These are phyloP conservation scores for Drosophila greeni DNA, from an alignment of 2,888 invertebrate genomes.

Conservation along the genomic window DNA sequence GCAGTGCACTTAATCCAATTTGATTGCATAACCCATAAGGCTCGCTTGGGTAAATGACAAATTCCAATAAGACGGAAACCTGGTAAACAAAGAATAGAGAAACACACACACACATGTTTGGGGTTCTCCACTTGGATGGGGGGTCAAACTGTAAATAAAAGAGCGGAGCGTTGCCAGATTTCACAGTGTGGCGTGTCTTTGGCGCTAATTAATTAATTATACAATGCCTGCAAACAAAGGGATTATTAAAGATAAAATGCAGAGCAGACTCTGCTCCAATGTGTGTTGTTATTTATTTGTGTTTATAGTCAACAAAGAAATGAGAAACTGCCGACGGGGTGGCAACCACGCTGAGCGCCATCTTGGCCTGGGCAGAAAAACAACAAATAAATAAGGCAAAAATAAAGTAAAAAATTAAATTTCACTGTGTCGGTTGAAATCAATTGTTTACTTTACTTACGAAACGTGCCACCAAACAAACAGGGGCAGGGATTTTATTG, in stretches of 20 bases:
- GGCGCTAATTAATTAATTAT: constrained; percentile 15
- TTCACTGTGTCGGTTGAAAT: constrained; percentile 33
- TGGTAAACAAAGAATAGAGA: constrained; percentile 30
- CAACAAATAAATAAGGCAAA: constrained; percentile 35
- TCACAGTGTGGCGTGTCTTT: constrained; percentile 4
- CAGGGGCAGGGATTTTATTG: constrained; percentile 20
- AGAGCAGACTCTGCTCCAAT: not conserved
- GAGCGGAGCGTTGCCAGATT: constrained; percentile 26
- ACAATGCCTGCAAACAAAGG: constrained; percentile 24
- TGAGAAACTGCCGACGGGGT: constrained; percentile 11
- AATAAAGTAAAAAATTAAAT: constrained; percentile 45
- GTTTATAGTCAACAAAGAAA: constrained; percentile 25
- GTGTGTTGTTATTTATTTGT: constrained; percentile 17
- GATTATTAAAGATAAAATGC: constrained; percentile 6
- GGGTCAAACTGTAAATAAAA: constrained; percentile 32
- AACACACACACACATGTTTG: constrained; percentile 5
- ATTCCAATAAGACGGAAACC: constrained; percentile 15
- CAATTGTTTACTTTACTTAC: constrained; percentile 62
- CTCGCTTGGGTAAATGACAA: not conserved
- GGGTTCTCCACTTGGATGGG: constrained; percentile 23
- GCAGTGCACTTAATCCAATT: constrained; percentile 1
- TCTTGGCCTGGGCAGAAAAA: constrained; percentile 17
- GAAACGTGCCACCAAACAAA: constrained; percentile 14
- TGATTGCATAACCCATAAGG: constrained; percentile 11
- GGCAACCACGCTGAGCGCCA: constrained; percentile 34